phyloP scores from a whole-genome alignment of 2,888 invertebrate genomes.

The Apotomis turbidana region DNA sequence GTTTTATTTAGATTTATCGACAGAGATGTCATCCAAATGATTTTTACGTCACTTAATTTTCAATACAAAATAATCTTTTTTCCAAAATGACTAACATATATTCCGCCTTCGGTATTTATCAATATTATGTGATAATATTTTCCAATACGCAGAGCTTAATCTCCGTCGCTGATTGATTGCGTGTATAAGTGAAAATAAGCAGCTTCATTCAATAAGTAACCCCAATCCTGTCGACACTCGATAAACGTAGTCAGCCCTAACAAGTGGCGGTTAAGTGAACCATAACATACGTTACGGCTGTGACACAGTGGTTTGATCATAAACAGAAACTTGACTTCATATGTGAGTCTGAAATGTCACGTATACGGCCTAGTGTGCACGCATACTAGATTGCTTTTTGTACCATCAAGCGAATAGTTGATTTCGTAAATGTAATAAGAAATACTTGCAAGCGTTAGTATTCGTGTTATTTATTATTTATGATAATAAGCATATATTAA shows the following conservation, averaged over 20 bases:
- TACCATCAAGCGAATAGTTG: too few species aligned
- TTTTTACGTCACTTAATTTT: conserved; percentile 3
- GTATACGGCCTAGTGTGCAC: not conserved
- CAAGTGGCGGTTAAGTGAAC: conserved; percentile 52
- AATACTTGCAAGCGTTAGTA: too few species aligned
- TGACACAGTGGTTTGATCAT: conserved; percentile 33
- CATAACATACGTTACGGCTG: conserved; percentile 47
- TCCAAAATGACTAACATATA: too few species aligned
- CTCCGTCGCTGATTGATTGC: conserved; percentile 27
- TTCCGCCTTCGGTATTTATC: too few species aligned
- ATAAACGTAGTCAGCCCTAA: conserved; percentile 51
- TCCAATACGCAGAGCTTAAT: conserved; percentile 14
- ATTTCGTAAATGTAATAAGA: too few species aligned
- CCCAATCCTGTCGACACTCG: conserved; percentile 40
- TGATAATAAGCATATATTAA: too few species aligned
- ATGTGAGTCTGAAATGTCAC: not conserved
- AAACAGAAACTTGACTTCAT: conserved; percentile 7
- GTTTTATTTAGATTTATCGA: conserved; percentile 4
- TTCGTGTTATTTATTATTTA: too few species aligned
- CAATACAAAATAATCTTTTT: too few species aligned
- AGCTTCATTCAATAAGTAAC: conserved; percentile 36
- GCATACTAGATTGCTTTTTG: too few species aligned
- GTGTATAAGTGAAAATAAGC: conserved; percentile 37
- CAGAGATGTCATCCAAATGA: not conserved
- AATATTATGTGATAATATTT: not conserved